Percentiles rank a stretch among this genome's conserved stretches.
These are phyloP conservation scores for Nebria brevicollis DNA, from an alignment of 2,888 invertebrate species.

Conservation along the genomic window DNA sequence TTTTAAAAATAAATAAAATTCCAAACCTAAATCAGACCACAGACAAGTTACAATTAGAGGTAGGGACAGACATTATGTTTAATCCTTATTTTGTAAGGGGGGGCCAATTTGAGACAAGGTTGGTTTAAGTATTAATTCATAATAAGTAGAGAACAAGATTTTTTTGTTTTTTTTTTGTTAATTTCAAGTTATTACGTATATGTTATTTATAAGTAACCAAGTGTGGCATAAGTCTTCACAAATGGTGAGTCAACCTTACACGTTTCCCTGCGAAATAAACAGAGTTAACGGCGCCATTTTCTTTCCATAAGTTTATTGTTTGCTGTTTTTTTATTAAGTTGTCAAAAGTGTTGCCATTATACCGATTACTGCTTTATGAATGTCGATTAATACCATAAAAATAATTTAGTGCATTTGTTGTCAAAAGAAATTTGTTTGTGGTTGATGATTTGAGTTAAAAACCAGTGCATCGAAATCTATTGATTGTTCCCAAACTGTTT, in stretches of 20 bases:
- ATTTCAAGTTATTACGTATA: neutral
- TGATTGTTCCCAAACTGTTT: constrained; percentile 31
- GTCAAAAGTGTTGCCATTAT: no score
- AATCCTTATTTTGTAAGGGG: neutral
- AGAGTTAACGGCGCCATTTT: constrained; percentile 23
- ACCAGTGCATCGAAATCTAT: constrained; percentile 23
- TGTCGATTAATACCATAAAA: no score
- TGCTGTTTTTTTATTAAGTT: no score
- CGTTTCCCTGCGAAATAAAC: constrained; percentile 76
- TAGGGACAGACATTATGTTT: constrained; percentile 11
- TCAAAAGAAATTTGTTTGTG: neutral
- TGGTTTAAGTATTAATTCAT: neutral
- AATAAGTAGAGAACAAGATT: neutral
- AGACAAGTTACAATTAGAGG: constrained; percentile 18
- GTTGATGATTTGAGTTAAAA: constrained; percentile 15
- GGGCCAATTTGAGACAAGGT: neutral
- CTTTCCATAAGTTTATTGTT: neutral
- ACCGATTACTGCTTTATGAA: no score
- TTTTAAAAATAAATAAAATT: neutral
- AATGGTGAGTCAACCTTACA: constrained; percentile 89
- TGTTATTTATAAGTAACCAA: constrained; percentile 82
- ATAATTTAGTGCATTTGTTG: neutral
- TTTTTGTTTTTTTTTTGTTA: neutral
- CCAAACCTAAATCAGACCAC: constrained; percentile 16
- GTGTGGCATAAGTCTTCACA: constrained; percentile 93